phyloP scores from a whole-genome alignment of 2,888 invertebrate species.

The Dicyrtomina minuta region DNA sequence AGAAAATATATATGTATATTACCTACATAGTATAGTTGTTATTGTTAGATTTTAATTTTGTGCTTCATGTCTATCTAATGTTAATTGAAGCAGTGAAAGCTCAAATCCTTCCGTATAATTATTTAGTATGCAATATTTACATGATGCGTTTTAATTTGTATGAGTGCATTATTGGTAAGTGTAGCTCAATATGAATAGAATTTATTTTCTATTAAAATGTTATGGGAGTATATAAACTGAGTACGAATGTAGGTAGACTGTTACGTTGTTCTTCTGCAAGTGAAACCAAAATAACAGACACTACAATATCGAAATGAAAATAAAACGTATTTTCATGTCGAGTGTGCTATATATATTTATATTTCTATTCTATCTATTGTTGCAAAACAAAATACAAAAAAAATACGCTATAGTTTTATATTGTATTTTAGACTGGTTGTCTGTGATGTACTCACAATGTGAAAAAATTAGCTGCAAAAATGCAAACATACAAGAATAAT shows the following conservation, averaged over 20 bases:
- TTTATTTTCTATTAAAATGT: no score
- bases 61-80: no score
- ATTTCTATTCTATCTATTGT: not conserved
- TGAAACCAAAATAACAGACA: no score
- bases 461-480: conserved; percentile 4
- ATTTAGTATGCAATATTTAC: not conserved
- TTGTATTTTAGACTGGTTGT: conserved; percentile 17
- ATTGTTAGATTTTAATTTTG: not conserved
- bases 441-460: conserved; percentile 23
- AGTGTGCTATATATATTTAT: not conserved
- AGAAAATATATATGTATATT: not conserved
- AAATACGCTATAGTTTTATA: not conserved
- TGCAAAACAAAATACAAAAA: not conserved
- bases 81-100: no score
- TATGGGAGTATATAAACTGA: no score
- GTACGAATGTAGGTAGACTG: no score
- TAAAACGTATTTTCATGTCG: not conserved
- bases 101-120: no score
- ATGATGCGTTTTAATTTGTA: not conserved
- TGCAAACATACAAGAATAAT: not conserved
- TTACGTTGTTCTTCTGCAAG: no score
- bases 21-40: not conserved
- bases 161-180: not conserved
- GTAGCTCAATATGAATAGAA: no score
- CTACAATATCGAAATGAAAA: not conserved